These are phyloP conservation scores for Arrhamphus sclerolepis DNA, from an alignment of 2,797 vertebrate species.

Conservation along the genomic window DNA sequence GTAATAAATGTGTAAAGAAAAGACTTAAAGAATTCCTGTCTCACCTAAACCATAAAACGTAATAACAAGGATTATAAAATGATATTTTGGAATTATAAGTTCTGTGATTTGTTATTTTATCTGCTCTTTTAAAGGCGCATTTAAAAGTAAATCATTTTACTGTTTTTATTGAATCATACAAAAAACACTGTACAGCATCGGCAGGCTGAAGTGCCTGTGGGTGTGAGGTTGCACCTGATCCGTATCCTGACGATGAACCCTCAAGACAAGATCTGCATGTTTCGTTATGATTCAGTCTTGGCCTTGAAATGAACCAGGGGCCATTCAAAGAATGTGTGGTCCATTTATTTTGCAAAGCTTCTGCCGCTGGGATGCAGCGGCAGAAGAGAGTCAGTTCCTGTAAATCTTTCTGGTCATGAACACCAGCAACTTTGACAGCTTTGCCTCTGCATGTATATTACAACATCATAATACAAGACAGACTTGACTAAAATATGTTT, in stretches of 20 bases:
- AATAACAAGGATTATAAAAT: no score
- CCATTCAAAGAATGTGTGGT: background rate
- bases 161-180: background rate
- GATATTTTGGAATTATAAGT: no score
- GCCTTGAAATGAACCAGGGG: background rate
- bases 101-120: background rate
- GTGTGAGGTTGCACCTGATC: background rate
- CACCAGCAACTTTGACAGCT: background rate
- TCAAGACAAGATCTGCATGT: background rate
- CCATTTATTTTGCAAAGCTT: background rate
- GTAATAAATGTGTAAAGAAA: no score
- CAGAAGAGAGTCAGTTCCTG: background rate
- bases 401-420: background rate
- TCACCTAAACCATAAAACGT: no score
- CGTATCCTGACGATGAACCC: background rate
- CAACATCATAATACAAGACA: background rate
- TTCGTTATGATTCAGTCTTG: constrained; percentile 2
- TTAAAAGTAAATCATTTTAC: background rate
- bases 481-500: background rate
- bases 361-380: constrained; percentile 1
- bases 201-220: background rate
- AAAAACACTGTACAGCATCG: background rate
- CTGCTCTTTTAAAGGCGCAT: background rate
- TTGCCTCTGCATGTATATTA: background rate
- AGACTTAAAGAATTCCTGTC: background rate